Base-by-base conservation (phyloP, 2,797 vertebrate genomes). In the Selene dorsalis region DNA sequence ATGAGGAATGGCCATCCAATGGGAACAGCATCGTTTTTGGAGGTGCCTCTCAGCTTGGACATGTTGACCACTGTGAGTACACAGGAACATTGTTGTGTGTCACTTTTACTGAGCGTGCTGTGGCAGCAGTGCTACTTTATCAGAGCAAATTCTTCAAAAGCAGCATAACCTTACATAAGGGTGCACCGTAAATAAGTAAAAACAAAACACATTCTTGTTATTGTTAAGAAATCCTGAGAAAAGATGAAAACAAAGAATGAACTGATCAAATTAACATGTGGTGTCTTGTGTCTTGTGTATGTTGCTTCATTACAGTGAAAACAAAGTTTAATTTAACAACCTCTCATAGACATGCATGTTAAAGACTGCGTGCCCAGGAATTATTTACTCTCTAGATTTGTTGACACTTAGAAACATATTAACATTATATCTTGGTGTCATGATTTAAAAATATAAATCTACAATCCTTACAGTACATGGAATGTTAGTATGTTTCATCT, bases 21-120 rank as follows among this genome's bases (percentile, higher is more conserved):
- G 13, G 84, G 92, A 81, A 79, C 95, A 84, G 80, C 92, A 1
- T 90, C 90, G 75, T 90, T 94, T 0, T 93, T 95, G 0, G 94
- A 95, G 18, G 94, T 97, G 50, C 96, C 95, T 2, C 87, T 96
- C 48, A 96, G 91, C 83, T 85, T 95, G 91, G 96, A 97, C 75
- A 93, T 94, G 92, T 66, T 94, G 47, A 93, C 93, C 75, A 93
- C 93, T 72, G 97, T 98, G 83, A 96, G 97, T 95, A 80, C 48
- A 12, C 16, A 16, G 24, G 16, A 28, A 66, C 30, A 58, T 50
- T 53, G 16, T 58, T 7, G 6, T 41, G 8, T 26, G 11, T 16
- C 22, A 32, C n/a, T 30, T 57, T 57, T 8, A 79, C 32, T 8
- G 32, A 35, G 32, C 9, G 32, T 35, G 32, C 4, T 4, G 30